Evolutionary conservation across 2,113 vertebrate genomes (phyloP).

Genomic region (Ibidorhyncha struthersii): DNA sequence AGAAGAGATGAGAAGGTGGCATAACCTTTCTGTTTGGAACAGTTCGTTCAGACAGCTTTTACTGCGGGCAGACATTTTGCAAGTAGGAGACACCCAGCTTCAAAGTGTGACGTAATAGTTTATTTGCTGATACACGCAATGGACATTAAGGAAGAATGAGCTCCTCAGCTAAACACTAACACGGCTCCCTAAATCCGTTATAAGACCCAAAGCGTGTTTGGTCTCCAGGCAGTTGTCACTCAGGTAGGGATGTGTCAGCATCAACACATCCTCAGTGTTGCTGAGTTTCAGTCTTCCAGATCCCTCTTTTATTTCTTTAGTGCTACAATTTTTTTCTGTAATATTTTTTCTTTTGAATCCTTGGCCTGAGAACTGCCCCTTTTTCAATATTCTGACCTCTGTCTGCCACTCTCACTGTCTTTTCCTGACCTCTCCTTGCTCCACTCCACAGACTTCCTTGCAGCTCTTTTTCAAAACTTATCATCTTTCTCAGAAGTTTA

Average conservation of each 20-base stretch:
- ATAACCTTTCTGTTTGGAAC: not conserved
- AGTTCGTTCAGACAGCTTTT: not conserved
- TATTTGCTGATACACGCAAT: rapidly evolving
- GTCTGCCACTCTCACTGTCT: not conserved
- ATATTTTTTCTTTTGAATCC: not conserved
- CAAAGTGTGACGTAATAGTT: not conserved
- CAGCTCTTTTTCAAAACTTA: not conserved
- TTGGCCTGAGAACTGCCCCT: not conserved
- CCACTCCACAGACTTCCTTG: not conserved
- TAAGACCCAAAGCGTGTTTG: not conserved
- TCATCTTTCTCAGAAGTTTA: not conserved
- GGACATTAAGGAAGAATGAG: not conserved
- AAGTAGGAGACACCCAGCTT: not conserved
- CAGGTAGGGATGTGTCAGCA: not conserved
- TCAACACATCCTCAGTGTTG: not conserved
- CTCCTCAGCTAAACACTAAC: not conserved
- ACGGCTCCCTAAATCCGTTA: not conserved
- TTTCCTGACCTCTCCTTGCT: not conserved
- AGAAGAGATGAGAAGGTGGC: not conserved
- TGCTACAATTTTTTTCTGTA: not conserved
- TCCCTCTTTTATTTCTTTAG: not conserved
- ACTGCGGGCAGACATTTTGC: not conserved
- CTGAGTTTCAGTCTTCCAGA: not conserved
- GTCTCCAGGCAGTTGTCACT: not conserved
- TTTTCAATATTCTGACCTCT: not conserved